These are phyloP conservation scores for Rhinolophus sinicus DNA, from an alignment of 2,113 vertebrate genomes.

Conservation along the genomic window DNA sequence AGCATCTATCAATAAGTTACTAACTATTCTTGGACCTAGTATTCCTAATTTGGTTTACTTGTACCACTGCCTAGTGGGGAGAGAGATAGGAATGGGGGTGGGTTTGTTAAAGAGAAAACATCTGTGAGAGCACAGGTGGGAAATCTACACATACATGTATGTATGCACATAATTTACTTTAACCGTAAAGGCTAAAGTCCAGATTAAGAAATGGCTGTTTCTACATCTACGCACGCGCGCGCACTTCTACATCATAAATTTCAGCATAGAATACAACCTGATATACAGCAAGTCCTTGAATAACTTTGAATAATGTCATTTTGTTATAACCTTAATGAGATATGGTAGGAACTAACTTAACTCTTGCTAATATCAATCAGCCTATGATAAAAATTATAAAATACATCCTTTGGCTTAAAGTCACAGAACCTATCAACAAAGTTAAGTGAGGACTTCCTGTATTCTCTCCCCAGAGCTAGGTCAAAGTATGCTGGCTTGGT, in stretches of 20 bases:
- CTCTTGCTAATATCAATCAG: background rate
- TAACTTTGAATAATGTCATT: background rate
- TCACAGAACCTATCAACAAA: background rate
- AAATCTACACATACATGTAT: background rate
- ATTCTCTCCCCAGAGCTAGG: background rate
- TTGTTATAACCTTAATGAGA: background rate
- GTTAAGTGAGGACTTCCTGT: background rate
- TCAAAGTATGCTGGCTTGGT: background rate
- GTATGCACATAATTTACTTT: background rate
- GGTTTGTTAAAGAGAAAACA: background rate
- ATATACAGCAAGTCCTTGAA: background rate
- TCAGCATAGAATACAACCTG: background rate
- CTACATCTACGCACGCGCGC: background rate
- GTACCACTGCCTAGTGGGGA: background rate
- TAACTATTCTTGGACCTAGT: background rate
- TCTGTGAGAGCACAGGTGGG: slow-evolving; percentile 25
- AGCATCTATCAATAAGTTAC: background rate
- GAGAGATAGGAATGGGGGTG: background rate
- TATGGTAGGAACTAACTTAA: background rate
- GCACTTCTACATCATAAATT: background rate
- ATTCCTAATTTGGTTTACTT: background rate
- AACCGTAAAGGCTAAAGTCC: slow-evolving; percentile 9
- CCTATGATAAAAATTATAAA: background rate
- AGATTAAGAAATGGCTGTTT: background rate
- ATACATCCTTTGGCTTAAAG: background rate